A percentile compares a stretch with the other conserved stretches of the same genome.
phyloP scores from a whole-genome alignment of 1,140 invertebrate species.

The Oncopodura yosiiana region DNA sequence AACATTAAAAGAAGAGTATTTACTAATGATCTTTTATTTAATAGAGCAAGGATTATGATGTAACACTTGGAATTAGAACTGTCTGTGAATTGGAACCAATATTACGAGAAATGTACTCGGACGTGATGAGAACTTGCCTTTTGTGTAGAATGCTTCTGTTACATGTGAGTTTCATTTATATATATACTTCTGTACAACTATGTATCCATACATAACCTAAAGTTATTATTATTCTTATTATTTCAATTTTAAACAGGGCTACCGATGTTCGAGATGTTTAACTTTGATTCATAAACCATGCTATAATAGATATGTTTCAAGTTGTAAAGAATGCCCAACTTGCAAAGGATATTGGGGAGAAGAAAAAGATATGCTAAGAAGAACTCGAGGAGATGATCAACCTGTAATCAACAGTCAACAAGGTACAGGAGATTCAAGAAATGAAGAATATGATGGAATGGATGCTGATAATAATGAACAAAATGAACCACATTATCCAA shows the following conservation, averaged over 20 bases:
- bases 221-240: neutral
- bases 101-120: conserved; percentile 19
- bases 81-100: conserved; percentile 32
- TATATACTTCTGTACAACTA: neutral
- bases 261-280: conserved; percentile 11
- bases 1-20: neutral
- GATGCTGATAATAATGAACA: too few species aligned
- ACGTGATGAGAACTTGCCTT: conserved; percentile 15
- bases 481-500: too few species aligned
- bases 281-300: conserved; percentile 9
- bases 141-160: conserved; percentile 25
- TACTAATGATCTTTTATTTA: neutral
- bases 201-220: neutral
- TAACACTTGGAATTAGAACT: conserved; percentile 23
- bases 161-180: conserved; percentile 10
- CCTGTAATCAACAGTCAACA: too few species aligned
- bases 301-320: conserved; percentile 2
- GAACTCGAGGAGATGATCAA: neutral
- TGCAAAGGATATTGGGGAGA: neutral
- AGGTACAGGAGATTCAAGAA: too few species aligned
- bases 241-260: conserved; percentile 7
- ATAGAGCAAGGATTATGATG: conserved; percentile 9
- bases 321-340: neutral
- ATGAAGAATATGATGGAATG: too few species aligned
- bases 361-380: neutral